These are phyloP conservation scores for Microcebus murinus DNA, from an alignment of 2,113 vertebrate species.

Conservation along the genomic window DNA sequence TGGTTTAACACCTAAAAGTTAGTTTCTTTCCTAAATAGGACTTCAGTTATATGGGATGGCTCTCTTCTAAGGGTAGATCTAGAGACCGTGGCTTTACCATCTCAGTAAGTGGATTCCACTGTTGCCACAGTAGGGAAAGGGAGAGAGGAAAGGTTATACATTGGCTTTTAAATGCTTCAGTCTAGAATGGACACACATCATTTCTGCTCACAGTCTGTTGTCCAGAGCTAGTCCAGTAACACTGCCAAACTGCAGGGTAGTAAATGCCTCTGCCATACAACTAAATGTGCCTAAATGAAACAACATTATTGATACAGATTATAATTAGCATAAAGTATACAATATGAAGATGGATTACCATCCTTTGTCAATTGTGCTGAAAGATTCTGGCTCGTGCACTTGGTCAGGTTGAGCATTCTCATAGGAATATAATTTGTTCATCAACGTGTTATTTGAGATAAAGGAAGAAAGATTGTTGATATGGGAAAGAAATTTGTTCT, in stretches of 20 bases:
- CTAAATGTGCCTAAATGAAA: neutral
- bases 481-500: constrained; percentile 2
- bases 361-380: neutral
- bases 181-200: neutral
- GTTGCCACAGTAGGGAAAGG: neutral
- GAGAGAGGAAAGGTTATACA: neutral
- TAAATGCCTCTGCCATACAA: neutral
- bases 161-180: neutral
- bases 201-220: neutral
- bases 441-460: neutral
- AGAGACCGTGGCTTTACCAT: neutral
- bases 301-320: neutral
- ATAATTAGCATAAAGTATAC: neutral
- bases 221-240: neutral
- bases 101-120: neutral
- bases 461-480: neutral
- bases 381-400: neutral
- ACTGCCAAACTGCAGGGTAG: neutral
- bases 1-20: neutral
- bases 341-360: neutral
- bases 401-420: neutral
- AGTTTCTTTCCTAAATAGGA: neutral
- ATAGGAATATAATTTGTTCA: neutral
- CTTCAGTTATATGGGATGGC: neutral
- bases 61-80: neutral